A percentile compares a stretch with the other conserved stretches of the same genome.
Evolutionary conservation across 2,797 vertebrate genomes (phyloP).

Genomic region (Gambusia yucatana): DNA sequence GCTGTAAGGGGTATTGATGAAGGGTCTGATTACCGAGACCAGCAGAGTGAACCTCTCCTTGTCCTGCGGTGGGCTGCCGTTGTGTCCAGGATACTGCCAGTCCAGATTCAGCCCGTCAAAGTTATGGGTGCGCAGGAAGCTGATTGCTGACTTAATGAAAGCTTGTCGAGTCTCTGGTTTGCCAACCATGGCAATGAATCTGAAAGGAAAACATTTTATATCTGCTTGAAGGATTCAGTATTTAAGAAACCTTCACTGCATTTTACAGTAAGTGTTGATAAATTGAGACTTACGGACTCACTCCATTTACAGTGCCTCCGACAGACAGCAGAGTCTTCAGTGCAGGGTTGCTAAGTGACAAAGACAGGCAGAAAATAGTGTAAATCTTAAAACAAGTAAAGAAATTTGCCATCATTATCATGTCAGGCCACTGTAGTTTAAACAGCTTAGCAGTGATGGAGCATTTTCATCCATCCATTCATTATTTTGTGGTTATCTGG

Average conservation of each 20-base stretch:
- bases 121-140: constrained; percentile 74
- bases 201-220: constrained; percentile 41
- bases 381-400: not conserved
- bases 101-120: constrained; percentile 88
- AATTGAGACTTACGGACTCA: constrained; percentile 78
- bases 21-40: constrained; percentile 64
- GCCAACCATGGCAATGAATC: constrained; percentile 83
- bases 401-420: not conserved
- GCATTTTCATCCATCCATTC: not conserved
- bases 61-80: constrained; percentile 79
- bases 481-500: not conserved
- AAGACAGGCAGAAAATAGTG: constrained; percentile 12
- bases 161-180: constrained; percentile 59
- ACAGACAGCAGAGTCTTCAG: constrained; percentile 86
- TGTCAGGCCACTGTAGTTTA: no score
- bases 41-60: constrained; percentile 79
- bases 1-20: not conserved
- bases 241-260: not conserved
- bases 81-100: constrained; percentile 85
- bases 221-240: not conserved
- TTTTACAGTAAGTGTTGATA: not conserved
- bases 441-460: not conserved
- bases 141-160: constrained; percentile 81
- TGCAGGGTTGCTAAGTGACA: constrained; percentile 75
- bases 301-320: constrained; percentile 81